Evolutionary conservation across 2,113 vertebrate genomes (phyloP).

Genomic region (Ptychochromis oligacanthus): DNA sequence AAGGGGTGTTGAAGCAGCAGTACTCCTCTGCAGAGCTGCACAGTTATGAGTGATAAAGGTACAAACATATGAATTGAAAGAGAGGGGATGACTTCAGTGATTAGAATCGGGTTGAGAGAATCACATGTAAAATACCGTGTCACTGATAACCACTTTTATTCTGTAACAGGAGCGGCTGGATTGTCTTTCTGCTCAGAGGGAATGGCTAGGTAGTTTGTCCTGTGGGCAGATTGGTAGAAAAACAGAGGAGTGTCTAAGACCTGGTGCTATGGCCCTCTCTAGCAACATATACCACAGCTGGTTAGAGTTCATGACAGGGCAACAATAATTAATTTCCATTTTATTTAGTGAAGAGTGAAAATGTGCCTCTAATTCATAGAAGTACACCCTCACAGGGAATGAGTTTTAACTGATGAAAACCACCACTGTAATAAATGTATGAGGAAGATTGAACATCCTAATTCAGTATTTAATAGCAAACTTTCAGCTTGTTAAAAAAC

Average conservation of each 20-base stretch:
- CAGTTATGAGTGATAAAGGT: slow-evolving; percentile 20
- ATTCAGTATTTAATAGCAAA: slow-evolving; percentile 24
- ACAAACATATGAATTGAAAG: slow-evolving; percentile 59
- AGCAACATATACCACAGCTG: background rate
- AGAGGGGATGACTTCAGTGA: slow-evolving; percentile 37
- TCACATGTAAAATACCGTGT: slow-evolving; percentile 79
- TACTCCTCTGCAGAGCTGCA: slow-evolving; percentile 30
- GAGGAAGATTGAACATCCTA: background rate
- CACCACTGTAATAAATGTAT: background rate
- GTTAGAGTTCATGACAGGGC: background rate
- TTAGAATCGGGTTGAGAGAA: slow-evolving; percentile 20
- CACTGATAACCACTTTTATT: slow-evolving; percentile 81
- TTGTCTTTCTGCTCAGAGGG: slow-evolving; percentile 96
- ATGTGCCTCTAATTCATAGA: background rate
- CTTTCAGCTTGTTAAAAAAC: slow-evolving; percentile 23
- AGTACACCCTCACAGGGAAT: slow-evolving; percentile 2
- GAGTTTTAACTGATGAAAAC: background rate
- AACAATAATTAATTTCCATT: background rate
- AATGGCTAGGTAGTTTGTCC: slow-evolving; percentile 95
- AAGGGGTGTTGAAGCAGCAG: slow-evolving; percentile 23
- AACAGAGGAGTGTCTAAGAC: slow-evolving; percentile 63
- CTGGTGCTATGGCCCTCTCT: background rate
- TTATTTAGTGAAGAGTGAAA: background rate
- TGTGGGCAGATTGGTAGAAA: slow-evolving; percentile 73
- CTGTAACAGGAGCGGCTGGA: slow-evolving; percentile 86